Evolutionary conservation across 2,797 vertebrate genomes (phyloP).

Genomic region (Halcyon smyrnensis): DNA sequence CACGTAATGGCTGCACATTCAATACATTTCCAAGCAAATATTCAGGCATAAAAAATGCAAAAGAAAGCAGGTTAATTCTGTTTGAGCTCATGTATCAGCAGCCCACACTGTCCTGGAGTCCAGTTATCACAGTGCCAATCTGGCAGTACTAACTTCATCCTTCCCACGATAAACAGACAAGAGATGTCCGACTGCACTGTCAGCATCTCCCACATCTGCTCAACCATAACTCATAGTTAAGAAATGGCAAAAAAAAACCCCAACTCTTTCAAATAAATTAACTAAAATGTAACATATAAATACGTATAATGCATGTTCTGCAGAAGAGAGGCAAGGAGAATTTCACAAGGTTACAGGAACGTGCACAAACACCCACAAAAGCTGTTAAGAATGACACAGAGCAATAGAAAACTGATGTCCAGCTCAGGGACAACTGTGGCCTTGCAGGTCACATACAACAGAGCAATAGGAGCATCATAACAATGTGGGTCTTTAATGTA

Average conservation of each 20-base stretch:
- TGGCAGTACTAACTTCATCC: not conserved
- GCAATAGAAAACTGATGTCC: not conserved
- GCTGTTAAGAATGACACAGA: not conserved
- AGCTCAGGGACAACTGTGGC: not conserved
- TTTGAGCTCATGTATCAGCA: conserved; percentile 26
- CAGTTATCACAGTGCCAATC: conserved; percentile 24
- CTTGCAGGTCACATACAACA: not conserved
- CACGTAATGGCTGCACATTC: not conserved
- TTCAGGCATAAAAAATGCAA: conserved; percentile 50
- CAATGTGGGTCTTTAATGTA: not conserved
- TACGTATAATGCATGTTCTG: not conserved
- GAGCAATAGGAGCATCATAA: not conserved
- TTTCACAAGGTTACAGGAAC: not conserved
- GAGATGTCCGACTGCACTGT: not conserved
- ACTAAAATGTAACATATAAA: not conserved
- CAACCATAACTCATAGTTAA: not conserved
- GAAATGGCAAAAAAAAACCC: not conserved
- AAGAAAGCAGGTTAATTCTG: conserved; percentile 48
- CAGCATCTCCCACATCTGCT: conserved; percentile 10
- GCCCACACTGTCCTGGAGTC: not conserved
- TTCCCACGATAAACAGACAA: conserved; percentile 20
- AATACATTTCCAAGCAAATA: conserved; percentile 37
- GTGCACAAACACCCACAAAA: not conserved
- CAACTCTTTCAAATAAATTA: not conserved
- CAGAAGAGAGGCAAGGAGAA: not conserved